Conservation (phyloP, 2,113 vertebrate genomes). For the Psilopogon haemacephalus region DNA sequence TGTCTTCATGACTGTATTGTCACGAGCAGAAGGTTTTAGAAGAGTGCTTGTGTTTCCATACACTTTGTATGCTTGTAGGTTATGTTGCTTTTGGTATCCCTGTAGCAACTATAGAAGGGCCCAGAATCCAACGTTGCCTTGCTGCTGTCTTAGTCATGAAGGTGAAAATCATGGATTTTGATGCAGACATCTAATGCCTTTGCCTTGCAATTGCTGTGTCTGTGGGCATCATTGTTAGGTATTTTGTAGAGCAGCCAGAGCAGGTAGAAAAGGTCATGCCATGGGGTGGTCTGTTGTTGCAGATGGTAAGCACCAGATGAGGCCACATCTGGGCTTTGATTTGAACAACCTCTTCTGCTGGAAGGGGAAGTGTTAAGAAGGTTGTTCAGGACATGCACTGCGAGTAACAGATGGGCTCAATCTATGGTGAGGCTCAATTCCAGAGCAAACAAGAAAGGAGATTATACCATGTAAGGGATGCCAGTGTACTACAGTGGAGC, state of each 20-base stretch:
- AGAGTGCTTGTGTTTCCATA: not conserved
- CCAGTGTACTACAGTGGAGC: not conserved
- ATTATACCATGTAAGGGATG: not conserved
- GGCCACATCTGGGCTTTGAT: not conserved
- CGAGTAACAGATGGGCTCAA: not conserved
- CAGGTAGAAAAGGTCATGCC: rapidly evolving
- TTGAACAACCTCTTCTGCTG: not conserved
- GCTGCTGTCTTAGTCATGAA: not conserved
- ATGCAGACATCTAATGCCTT: not conserved
- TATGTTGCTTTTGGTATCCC: not conserved
- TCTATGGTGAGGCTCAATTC: not conserved
- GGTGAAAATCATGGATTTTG: not conserved
- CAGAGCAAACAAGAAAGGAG: not conserved
- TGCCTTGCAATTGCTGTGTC: not conserved
- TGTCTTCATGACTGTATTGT: not conserved
- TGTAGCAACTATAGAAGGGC: not conserved
- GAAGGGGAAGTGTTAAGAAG: not conserved
- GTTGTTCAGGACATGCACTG: not conserved
- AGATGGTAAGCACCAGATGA: not conserved
- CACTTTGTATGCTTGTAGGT: not conserved
- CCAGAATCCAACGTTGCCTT: not conserved
- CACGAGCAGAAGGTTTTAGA: not conserved
- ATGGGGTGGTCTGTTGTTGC: not conserved
- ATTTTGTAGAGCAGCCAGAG: not conserved
- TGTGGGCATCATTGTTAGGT: not conserved